phyloP scores from a whole-genome alignment of 2,888 invertebrate genomes.

The Drosophila kanekoi region DNA sequence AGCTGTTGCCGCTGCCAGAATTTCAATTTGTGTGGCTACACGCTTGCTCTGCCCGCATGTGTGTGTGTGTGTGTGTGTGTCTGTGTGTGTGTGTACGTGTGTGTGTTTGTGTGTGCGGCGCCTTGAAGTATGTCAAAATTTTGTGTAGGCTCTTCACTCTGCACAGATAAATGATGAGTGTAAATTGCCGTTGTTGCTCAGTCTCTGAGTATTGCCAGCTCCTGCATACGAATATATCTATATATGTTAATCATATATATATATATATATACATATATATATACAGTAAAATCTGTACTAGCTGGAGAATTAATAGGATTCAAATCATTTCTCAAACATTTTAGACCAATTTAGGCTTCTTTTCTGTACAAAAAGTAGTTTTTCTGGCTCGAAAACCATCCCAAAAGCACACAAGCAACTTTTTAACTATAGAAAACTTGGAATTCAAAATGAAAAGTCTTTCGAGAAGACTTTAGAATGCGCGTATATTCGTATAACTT shows the following conservation, averaged over 20 bases:
- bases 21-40: constrained; percentile 46
- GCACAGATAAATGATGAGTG: constrained; percentile 72
- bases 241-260: too few species aligned
- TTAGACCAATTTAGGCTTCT: too few species aligned
- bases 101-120: constrained; percentile 41
- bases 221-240: constrained; percentile 10
- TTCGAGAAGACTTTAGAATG: too few species aligned
- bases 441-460: too few species aligned
- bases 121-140: constrained; percentile 69
- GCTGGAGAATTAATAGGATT: not conserved
- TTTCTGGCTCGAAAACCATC: too few species aligned
- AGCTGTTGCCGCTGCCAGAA: constrained; percentile 72
- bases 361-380: too few species aligned
- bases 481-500: too few species aligned
- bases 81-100: constrained; percentile 27
- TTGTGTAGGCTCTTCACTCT: constrained; percentile 42
- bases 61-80: constrained; percentile 21
- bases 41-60: constrained; percentile 21
- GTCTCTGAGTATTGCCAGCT: constrained; percentile 53
- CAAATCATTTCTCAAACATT: too few species aligned
- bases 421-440: too few species aligned
- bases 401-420: too few species aligned
- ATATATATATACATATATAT: too few species aligned
- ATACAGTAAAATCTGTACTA: constrained; percentile 5
- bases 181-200: constrained; percentile 57